phyloP scores from a whole-genome alignment of 2,888 invertebrate species.

The Oasisia sp. region DNA sequence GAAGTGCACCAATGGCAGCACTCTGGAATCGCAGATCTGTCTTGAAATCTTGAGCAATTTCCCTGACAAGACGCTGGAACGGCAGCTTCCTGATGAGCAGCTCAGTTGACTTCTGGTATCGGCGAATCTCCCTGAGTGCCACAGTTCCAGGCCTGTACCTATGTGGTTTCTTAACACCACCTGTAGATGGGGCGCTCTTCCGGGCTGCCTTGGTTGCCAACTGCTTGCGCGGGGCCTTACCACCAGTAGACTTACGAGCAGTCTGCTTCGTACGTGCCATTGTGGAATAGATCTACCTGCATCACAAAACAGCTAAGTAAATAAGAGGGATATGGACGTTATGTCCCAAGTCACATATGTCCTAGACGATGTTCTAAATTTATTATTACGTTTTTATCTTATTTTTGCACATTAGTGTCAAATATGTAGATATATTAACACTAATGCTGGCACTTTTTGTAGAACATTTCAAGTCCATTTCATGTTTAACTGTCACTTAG shows the following conservation, averaged over 20 bases:
- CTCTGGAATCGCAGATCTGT: constrained; percentile 66
- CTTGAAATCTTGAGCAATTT: constrained; percentile 67
- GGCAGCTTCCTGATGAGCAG: constrained; percentile 65
- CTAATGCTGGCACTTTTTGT: too few relatives aligned
- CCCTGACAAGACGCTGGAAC: constrained; percentile 65
- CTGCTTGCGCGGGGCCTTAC: constrained; percentile 66
- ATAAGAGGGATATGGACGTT: too few relatives aligned
- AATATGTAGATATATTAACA: too few relatives aligned
- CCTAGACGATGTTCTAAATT: too few relatives aligned
- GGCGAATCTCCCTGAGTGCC: constrained; percentile 65
- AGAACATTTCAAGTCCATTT: too few relatives aligned
- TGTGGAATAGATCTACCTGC: neutral
- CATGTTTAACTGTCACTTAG: too few relatives aligned
- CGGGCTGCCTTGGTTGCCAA: constrained; percentile 66
- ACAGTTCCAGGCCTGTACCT: constrained; percentile 66
- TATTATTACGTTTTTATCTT: too few relatives aligned
- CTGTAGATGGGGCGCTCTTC: constrained; percentile 66
- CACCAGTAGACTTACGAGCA: constrained; percentile 65
- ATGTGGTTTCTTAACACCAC: constrained; percentile 66
- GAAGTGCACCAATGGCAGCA: constrained; percentile 66
- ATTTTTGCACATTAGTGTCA: too few relatives aligned
- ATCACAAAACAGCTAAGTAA: neutral
- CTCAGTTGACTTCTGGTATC: constrained; percentile 66
- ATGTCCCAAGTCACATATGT: too few relatives aligned
- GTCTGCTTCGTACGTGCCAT: neutral